These are phyloP conservation scores for Ooceraea biroi DNA, from an alignment of 1,140 invertebrate species.

Conservation along the genomic window DNA sequence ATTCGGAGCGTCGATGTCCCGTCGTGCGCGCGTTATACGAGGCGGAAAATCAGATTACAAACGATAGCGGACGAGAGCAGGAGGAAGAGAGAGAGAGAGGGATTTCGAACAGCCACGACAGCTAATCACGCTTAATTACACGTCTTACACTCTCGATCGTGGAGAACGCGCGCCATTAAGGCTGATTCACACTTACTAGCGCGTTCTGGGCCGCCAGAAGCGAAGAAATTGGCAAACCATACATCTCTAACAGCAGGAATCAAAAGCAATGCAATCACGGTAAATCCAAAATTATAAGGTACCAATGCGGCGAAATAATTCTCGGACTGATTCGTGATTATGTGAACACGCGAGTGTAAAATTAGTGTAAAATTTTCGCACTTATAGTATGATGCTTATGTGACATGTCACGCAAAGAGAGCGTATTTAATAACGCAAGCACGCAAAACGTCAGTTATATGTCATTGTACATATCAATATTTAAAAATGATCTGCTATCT, in stretches of 20 bases:
- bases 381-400: background rate
- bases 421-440: too few relatives aligned
- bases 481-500: too few relatives aligned
- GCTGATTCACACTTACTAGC: conserved; percentile 38
- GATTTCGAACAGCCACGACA: conserved; percentile 51
- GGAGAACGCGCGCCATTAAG: conserved; percentile 32
- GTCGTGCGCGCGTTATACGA: conserved; percentile 55
- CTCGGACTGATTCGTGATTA: background rate
- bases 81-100: conserved; percentile 18
- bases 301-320: background rate
- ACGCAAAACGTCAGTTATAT: too few relatives aligned
- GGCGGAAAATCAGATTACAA: conserved; percentile 74
- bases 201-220: conserved; percentile 17
- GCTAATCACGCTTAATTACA: conserved; percentile 73
- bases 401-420: too few relatives aligned
- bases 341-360: background rate
- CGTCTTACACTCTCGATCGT: conserved; percentile 59
- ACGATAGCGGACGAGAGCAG: conserved; percentile 47
- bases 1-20: conserved; percentile 63
- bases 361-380: background rate
- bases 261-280: background rate
- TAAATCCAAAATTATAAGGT: background rate
- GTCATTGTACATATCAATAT: too few relatives aligned
- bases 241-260: background rate
- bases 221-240: conserved; percentile 3